A percentile compares a stretch with the other conserved stretches of the same genome.
These are phyloP conservation scores for Trypoxylon attenuatum DNA, from an alignment of 2,888 invertebrate genomes.

Conservation along the genomic window DNA sequence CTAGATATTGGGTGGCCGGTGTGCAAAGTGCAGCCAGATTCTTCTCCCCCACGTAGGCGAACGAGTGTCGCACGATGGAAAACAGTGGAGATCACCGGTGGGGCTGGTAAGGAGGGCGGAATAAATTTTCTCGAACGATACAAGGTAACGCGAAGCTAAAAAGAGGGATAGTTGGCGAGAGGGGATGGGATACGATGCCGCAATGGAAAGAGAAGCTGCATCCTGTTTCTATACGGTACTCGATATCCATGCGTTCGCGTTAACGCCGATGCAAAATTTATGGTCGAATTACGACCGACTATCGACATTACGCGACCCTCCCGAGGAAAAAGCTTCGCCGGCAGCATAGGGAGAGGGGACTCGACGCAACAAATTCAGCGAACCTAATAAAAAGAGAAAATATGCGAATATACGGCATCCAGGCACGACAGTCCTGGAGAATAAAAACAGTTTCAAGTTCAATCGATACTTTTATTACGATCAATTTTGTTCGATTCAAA, in stretches of 20 bases:
- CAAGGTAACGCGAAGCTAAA: conserved; percentile 38
- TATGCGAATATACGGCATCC: conserved; percentile 5
- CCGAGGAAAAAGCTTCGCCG: neutral
- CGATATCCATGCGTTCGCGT: conserved; percentile 46
- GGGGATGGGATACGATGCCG: conserved; percentile 2
- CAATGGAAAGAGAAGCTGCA: conserved; percentile 26
- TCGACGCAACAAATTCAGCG: conserved; percentile 10
- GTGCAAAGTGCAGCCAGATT: too few relatives aligned
- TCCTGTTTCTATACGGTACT: conserved; percentile 15
- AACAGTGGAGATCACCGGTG: conserved; percentile 12
- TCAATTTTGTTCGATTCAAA: too few relatives aligned
- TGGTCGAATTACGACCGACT: conserved; percentile 59
- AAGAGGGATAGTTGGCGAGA: conserved; percentile 16
- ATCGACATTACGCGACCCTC: conserved; percentile 44
- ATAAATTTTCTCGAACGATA: conserved; percentile 33
- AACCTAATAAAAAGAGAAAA: conserved; percentile 35
- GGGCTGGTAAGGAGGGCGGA: conserved; percentile 5
- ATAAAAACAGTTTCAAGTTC: conserved; percentile 19
- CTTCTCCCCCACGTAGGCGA: conserved; percentile 22
- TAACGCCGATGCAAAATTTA: conserved; percentile 60
- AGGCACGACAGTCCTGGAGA: neutral
- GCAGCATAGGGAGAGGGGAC: too few relatives aligned
- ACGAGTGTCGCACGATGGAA: conserved; percentile 14
- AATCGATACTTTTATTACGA: conserved; percentile 1
- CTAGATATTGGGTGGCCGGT: too few relatives aligned